phyloP scores from a whole-genome alignment of 1,140 invertebrate genomes.

The Pseudomyrmex dendroicus region DNA sequence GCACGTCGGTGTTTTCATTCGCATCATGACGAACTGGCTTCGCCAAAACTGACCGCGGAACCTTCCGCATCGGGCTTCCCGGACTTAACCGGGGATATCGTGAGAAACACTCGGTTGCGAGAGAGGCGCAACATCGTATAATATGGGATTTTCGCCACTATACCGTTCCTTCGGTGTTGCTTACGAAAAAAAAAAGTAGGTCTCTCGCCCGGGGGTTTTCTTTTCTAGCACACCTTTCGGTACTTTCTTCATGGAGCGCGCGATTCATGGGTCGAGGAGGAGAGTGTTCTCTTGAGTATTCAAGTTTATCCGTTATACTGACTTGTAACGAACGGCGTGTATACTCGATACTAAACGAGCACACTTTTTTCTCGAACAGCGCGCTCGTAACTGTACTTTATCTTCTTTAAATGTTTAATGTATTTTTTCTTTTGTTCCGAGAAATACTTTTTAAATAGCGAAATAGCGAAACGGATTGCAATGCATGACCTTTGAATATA shows the following conservation, averaged over 20 bases:
- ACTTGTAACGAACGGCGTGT: background rate
- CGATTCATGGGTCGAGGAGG: constrained; percentile 11
- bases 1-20: constrained; percentile 42
- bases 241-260: constrained; percentile 33
- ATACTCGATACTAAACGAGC: constrained; percentile 13
- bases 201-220: constrained; percentile 38
- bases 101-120: constrained; percentile 51
- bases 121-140: background rate
- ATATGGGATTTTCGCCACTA: constrained; percentile 49
- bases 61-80: constrained; percentile 13
- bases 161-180: constrained; percentile 28
- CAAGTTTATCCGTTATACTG: constrained; percentile 14
- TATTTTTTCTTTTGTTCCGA: background rate
- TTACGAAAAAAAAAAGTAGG: constrained; percentile 38
- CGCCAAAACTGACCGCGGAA: constrained; percentile 17
- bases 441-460: background rate
- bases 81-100: constrained; percentile 47
- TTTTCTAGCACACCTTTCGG: constrained; percentile 37
- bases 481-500: too few relatives aligned
- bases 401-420: background rate
- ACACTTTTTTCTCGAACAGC: background rate
- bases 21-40: background rate
- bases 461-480: too few relatives aligned
- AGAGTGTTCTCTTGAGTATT: background rate
- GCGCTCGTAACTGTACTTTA: background rate